Evolutionary conservation across 2,888 invertebrate genomes (phyloP).

Genomic region (Hyposoter dolosus): DNA sequence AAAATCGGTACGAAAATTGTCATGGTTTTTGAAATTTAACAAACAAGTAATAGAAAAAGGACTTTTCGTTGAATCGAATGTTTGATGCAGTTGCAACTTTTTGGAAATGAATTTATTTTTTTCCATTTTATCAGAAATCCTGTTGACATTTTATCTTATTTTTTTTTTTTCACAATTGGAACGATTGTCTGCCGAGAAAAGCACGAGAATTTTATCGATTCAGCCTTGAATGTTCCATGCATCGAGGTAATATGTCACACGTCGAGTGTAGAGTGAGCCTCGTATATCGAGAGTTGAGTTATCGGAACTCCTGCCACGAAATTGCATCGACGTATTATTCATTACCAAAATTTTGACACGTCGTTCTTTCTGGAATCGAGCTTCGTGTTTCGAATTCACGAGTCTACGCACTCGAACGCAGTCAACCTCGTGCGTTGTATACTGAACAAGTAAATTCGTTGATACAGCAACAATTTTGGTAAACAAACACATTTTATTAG

Average conservation of each 20-base stretch:
- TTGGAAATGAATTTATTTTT: no score
- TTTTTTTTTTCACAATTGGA: background rate
- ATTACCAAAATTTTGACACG: conserved; percentile 48
- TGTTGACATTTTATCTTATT: background rate
- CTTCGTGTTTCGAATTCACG: conserved; percentile 43
- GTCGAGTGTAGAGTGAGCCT: conserved; percentile 13
- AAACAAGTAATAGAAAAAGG: no score
- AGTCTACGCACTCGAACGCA: conserved; percentile 43
- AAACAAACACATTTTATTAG: no score
- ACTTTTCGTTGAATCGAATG: no score
- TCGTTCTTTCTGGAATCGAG: conserved; percentile 65
- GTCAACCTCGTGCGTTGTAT: background rate
- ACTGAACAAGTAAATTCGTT: no score
- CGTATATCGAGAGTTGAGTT: conserved; percentile 25
- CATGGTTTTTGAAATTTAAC: no score
- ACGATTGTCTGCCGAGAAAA: background rate
- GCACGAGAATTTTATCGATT: background rate
- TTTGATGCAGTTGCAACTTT: no score
- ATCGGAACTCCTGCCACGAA: conserved; percentile 51
- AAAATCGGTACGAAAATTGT: no score
- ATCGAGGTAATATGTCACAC: conserved; percentile 11
- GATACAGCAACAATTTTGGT: no score
- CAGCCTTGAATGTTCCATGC: conserved; percentile 1
- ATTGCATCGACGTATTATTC: conserved; percentile 61
- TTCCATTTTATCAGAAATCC: no score